phyloP scores from a whole-genome alignment of 2,113 vertebrate species.

The Lota lota region DNA sequence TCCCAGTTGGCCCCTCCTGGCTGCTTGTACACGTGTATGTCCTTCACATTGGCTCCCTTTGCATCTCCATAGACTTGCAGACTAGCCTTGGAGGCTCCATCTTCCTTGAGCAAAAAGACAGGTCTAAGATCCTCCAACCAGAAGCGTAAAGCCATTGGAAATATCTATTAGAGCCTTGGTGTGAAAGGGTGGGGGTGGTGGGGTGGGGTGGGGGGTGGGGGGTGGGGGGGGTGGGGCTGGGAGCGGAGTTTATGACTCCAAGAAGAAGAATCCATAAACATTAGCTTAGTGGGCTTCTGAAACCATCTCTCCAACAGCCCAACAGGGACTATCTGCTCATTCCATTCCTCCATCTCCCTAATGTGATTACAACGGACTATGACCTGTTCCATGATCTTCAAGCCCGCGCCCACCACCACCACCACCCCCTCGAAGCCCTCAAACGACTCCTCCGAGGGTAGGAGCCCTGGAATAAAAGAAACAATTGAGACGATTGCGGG shows the following conservation, averaged over 20 bases:
- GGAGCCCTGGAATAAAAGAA: slow-evolving; percentile 37
- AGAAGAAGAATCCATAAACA: slow-evolving; percentile 26
- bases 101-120: too few species aligned
- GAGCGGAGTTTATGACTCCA: slow-evolving; percentile 21
- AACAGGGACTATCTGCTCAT: slow-evolving; percentile 21
- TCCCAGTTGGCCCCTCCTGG: too few species aligned
- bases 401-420: slow-evolving; percentile 9
- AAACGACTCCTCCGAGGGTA: slow-evolving; percentile 46
- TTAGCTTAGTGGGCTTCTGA: slow-evolving; percentile 27
- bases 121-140: too few species aligned
- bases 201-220: neutral
- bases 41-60: neutral
- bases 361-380: slow-evolving; percentile 46
- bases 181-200: neutral
- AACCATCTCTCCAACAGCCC: slow-evolving; percentile 31
- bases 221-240: too few species aligned
- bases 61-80: too few species aligned
- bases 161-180: too few species aligned
- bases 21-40: too few species aligned
- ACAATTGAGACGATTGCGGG: slow-evolving; percentile 47
- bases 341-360: slow-evolving; percentile 46
- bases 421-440: neutral
- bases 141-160: neutral
- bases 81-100: too few species aligned
- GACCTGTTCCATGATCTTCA: slow-evolving; percentile 46